Percentiles rank a stretch among this genome's conserved stretches.
Conservation (phyloP, 1,140 invertebrate species). For the Daktulosphaira vitifoliae region DNA sequence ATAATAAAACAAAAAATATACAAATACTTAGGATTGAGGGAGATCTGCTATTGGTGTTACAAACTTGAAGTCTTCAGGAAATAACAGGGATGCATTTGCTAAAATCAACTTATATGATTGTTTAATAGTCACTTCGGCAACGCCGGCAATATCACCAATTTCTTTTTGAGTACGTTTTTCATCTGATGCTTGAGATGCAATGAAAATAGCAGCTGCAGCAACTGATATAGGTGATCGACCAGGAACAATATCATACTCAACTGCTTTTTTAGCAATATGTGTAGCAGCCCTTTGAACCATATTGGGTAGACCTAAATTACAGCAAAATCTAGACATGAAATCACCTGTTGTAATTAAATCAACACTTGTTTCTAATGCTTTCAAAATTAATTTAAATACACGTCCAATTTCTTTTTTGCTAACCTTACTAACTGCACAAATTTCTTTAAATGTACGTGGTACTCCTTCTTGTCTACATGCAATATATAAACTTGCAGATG, state of each 20-base stretch:
- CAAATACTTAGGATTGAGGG: constrained; percentile 51
- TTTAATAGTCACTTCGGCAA: constrained; percentile 96
- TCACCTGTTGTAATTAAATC: constrained; percentile 97
- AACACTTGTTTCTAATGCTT: constrained; percentile 87
- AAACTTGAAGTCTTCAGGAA: constrained; percentile 95
- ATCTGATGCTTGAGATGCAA: constrained; percentile 68
- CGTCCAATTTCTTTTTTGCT: constrained; percentile 99
- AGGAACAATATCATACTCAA: constrained; percentile 94
- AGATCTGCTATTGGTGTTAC: constrained; percentile 88
- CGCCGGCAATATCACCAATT: constrained; percentile 96
- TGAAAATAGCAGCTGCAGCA: not conserved
- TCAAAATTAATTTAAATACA: constrained; percentile 90
- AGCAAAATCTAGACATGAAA: constrained; percentile 92
- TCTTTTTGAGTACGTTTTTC: constrained; percentile 93
- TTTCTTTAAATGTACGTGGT: constrained; percentile 98
- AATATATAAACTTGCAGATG: constrained; percentile 97
- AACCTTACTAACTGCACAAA: constrained; percentile 96
- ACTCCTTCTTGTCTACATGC: constrained; percentile 97
- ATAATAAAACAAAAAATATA: too few relatives aligned
- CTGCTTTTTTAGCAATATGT: constrained; percentile 95
- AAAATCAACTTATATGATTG: constrained; percentile 98
- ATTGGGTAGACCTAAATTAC: constrained; percentile 75
- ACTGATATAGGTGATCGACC: constrained; percentile 62
- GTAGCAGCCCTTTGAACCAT: constrained; percentile 92
- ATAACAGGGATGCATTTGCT: constrained; percentile 80